A percentile compares a stretch with the other conserved stretches of the same genome.
phyloP scores from a whole-genome alignment of 2,113 vertebrate species.

The Pelecanus crispus region DNA sequence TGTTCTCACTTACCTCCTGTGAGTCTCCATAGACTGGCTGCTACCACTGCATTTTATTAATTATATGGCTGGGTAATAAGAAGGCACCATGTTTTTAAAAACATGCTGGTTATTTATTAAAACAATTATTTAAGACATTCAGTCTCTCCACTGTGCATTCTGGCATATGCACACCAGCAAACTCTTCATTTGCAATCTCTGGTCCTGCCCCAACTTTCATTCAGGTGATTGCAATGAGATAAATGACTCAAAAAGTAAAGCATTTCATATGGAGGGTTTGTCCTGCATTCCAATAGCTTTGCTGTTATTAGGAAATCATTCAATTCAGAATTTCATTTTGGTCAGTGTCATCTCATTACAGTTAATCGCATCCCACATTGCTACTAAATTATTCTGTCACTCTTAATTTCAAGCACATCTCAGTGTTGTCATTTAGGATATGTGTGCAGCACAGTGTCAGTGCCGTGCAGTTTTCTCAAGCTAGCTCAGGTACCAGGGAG shows the following conservation, averaged over 20 bases:
- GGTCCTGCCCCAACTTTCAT: not conserved
- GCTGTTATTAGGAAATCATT: slow-evolving; percentile 35
- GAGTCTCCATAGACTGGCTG: not conserved
- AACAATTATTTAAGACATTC: not conserved
- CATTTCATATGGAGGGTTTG: not conserved
- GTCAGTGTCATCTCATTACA: slow-evolving; percentile 38
- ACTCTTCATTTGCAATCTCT: not conserved
- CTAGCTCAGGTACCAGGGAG: not conserved
- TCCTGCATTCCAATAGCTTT: not conserved
- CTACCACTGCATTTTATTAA: not conserved
- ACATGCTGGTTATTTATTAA: not conserved
- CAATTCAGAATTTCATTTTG: slow-evolving; percentile 44
- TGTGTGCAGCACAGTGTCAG: not conserved
- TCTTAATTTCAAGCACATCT: slow-evolving; percentile 34
- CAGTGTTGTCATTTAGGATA: not conserved
- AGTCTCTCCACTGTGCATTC: not conserved
- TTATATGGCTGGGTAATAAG: not conserved
- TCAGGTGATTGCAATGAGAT: not conserved
- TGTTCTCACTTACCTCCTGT: not conserved
- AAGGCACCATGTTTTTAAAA: not conserved
- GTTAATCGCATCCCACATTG: not conserved
- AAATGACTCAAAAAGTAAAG: not conserved
- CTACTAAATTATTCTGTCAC: slow-evolving; percentile 47
- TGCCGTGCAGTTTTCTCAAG: not conserved
- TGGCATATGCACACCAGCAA: not conserved